These are phyloP conservation scores for Nyctibius bracteatus DNA, from an alignment of 2,113 vertebrate genomes.

Conservation along the genomic window DNA sequence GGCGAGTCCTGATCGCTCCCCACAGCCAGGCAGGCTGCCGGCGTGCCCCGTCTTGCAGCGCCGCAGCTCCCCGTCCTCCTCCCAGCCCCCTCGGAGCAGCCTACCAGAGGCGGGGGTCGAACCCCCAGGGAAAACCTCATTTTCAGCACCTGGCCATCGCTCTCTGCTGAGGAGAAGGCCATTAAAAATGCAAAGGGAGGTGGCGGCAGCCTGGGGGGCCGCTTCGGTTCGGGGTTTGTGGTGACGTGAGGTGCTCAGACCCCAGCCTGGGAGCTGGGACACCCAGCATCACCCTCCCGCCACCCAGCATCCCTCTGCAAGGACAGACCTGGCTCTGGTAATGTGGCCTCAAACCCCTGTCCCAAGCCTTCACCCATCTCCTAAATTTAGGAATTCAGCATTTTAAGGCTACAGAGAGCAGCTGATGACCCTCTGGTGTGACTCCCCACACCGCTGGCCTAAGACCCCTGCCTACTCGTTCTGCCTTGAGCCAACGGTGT, in stretches of 20 bases:
- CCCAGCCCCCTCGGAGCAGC: neutral
- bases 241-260: fast-evolving
- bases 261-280: fast-evolving
- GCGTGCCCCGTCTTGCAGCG: neutral
- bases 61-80: neutral
- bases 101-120: neutral
- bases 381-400: neutral
- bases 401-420: neutral
- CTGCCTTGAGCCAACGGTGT: neutral
- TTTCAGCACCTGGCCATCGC: conserved; percentile 28
- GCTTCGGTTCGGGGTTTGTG: fast-evolving
- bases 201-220: fast-evolving
- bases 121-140: conserved; percentile 53
- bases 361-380: neutral
- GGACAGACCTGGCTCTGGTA: neutral
- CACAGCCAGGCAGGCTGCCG: neutral
- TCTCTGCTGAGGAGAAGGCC: neutral
- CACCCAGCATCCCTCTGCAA: neutral
- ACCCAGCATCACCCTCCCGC: fast-evolving
- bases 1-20: neutral
- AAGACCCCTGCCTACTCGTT: neutral
- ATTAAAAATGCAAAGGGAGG: conserved; percentile 13
- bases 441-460: neutral
- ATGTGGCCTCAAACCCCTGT: fast-evolving
- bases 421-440: neutral